These are phyloP conservation scores for Papio anubis DNA, from an alignment of 2,113 vertebrate genomes.

Conservation along the genomic window DNA sequence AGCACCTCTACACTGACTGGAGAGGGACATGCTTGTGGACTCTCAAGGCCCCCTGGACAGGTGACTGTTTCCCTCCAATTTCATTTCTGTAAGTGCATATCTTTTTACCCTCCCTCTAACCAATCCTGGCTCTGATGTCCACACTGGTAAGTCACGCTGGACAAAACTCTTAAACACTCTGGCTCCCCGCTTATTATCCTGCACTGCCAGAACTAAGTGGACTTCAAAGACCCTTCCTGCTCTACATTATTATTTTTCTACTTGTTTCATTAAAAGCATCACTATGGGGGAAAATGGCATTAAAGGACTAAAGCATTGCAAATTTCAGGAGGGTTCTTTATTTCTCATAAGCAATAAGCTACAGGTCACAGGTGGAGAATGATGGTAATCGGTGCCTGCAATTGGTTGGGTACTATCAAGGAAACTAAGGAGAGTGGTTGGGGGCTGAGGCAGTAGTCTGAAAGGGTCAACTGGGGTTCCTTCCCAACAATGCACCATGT, in stretches of 20 bases:
- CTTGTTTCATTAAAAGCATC: not conserved
- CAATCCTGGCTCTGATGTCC: not conserved
- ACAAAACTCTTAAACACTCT: no score
- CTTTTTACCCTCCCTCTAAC: not conserved
- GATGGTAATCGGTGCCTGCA: rapidly evolving
- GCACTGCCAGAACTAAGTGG: not conserved
- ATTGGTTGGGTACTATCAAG: no score
- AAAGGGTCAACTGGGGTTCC: not conserved
- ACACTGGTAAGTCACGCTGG: rapidly evolving
- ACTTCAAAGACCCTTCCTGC: not conserved
- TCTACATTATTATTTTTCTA: not conserved
- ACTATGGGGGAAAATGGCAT: not conserved
- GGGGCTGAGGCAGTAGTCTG: not conserved
- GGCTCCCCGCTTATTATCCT: not conserved
- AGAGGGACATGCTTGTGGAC: not conserved
- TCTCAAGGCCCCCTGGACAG: rapidly evolving
- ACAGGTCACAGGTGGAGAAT: no score
- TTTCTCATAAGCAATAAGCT: not conserved
- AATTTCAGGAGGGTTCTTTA: not conserved
- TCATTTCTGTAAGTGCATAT: not conserved
- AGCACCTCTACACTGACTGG: not conserved
- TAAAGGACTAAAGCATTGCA: not conserved
- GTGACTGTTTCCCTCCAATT: not conserved
- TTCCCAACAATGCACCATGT: not conserved
- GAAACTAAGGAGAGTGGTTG: not conserved